phyloP scores from a whole-genome alignment of 2,113 vertebrate genomes.

The Rissa tridactyla region DNA sequence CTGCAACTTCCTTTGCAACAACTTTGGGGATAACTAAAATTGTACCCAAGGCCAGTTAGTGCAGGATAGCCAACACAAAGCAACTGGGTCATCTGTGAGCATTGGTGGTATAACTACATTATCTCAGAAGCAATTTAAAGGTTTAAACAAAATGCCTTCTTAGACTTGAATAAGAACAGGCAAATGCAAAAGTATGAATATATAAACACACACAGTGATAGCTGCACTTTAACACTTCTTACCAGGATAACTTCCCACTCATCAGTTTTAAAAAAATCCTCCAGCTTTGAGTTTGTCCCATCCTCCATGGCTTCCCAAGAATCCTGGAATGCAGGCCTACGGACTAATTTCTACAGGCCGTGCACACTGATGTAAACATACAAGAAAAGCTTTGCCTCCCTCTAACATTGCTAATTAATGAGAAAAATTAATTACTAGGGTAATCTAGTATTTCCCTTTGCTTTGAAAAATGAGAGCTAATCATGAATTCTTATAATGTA shows the following conservation, averaged over 20 bases:
- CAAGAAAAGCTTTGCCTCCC: background rate
- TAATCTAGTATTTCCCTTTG: background rate
- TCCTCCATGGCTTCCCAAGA: background rate
- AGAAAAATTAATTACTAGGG: background rate
- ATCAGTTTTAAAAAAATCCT: slow-evolving; percentile 21
- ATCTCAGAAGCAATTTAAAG: background rate
- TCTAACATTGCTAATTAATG: background rate
- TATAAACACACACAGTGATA: background rate
- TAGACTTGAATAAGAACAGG: background rate
- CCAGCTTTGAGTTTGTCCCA: background rate
- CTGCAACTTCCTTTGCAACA: background rate
- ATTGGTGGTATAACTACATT: background rate
- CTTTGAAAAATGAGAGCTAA: background rate
- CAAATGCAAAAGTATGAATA: background rate
- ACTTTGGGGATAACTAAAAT: background rate
- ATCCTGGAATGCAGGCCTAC: background rate
- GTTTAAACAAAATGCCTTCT: background rate
- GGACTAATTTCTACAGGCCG: background rate
- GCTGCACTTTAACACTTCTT: background rate
- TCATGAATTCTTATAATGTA: background rate
- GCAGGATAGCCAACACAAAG: background rate
- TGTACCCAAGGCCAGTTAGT: background rate
- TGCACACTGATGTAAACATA: background rate
- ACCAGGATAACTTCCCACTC: slow-evolving; percentile 11
- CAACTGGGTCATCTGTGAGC: background rate